These are phyloP conservation scores for Pogonophryne albipinna DNA, from an alignment of 2,797 vertebrate species.

Conservation along the genomic window DNA sequence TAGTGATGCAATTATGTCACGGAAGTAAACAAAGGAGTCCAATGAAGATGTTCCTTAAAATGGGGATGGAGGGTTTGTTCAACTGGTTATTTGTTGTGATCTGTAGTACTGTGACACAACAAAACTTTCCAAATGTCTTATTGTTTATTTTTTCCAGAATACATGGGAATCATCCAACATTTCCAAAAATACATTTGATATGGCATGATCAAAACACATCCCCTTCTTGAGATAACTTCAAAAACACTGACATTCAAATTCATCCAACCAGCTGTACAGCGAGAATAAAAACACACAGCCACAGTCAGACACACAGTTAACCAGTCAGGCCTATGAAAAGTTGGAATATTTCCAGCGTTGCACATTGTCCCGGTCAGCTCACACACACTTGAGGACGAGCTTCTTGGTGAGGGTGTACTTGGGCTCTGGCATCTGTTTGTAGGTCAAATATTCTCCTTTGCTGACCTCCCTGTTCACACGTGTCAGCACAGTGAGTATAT, in stretches of 20 bases:
- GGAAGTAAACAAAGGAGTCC: too few species aligned
- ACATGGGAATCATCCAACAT: not conserved
- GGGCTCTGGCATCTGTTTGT: conserved; percentile 92
- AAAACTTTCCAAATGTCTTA: not conserved
- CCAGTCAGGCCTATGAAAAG: accelerated
- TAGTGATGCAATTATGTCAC: too few species aligned
- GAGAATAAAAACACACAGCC: not conserved
- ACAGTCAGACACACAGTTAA: conserved; percentile 3
- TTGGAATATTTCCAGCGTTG: too few species aligned
- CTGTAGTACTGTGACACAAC: not conserved
- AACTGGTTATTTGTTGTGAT: not conserved
- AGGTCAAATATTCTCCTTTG: conserved; percentile 50
- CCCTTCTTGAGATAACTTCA: not conserved
- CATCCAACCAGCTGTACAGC: not conserved
- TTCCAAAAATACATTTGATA: conserved; percentile 6
- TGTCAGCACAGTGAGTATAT: conserved; percentile 88
- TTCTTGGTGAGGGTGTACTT: conserved; percentile 90
- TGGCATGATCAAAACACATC: not conserved
- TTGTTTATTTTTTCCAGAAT: not conserved
- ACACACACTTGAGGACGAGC: conserved; percentile 80
- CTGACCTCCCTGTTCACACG: conserved; percentile 89
- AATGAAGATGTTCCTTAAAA: too few species aligned
- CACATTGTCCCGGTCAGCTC: conserved; percentile 4
- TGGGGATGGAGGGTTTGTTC: not conserved
- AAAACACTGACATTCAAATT: conserved; percentile 1